Evolutionary conservation across 2,797 vertebrate species (phyloP).

Genomic region (Rhinatrema bivittatum): DNA sequence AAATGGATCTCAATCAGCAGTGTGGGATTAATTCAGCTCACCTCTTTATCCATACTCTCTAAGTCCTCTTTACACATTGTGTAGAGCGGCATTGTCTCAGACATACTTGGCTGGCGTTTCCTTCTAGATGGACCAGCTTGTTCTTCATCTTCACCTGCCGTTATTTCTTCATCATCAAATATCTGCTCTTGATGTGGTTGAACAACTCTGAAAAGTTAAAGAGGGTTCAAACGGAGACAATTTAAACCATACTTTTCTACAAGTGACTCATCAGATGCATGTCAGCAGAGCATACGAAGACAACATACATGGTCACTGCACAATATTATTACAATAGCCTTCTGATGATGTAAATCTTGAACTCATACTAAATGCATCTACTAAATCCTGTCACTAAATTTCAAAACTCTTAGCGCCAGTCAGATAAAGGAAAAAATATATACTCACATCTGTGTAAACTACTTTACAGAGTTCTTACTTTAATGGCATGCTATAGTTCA

Average conservation of each 20-base stretch:
- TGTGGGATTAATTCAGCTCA: constrained; percentile 62
- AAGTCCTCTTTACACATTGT: constrained; percentile 93
- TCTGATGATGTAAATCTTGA: too few relatives aligned
- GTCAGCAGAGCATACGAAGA: too few relatives aligned
- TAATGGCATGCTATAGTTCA: too few relatives aligned
- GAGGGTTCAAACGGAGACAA: constrained; percentile 27
- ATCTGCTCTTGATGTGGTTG: constrained; percentile 61
- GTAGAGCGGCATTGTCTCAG: constrained; percentile 91
- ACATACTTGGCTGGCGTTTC: constrained; percentile 92
- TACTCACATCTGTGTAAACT: too few relatives aligned
- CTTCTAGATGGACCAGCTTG: constrained; percentile 78
- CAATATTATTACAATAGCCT: too few relatives aligned
- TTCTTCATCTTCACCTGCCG: constrained; percentile 60
- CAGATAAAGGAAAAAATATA: too few relatives aligned
- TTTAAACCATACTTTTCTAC: not conserved
- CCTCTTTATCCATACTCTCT: constrained; percentile 98
- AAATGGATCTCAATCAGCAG: too few relatives aligned
- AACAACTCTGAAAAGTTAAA: constrained; percentile 66
- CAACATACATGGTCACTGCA: too few relatives aligned
- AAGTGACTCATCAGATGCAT: constrained; percentile 8
- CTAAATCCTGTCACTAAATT: too few relatives aligned
- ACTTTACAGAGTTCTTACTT: too few relatives aligned
- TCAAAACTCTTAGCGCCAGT: too few relatives aligned
- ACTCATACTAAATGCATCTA: too few relatives aligned
- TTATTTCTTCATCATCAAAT: constrained; percentile 50